Conservation (phyloP, 1,140 invertebrate genomes). For the Anagrus nilaparvatae region DNA sequence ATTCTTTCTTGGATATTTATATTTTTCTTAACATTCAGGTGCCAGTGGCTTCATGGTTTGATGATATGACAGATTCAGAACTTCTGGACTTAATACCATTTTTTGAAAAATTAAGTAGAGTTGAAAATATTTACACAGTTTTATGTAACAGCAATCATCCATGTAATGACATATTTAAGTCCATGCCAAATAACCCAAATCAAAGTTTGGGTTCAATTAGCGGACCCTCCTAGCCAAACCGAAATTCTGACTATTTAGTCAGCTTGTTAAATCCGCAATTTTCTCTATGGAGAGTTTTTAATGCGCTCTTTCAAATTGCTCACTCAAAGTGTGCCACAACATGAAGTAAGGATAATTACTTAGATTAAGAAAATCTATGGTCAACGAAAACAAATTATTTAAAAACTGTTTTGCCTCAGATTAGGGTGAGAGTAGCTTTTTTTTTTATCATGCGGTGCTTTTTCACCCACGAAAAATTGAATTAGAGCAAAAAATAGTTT, state of each 20-base stretch:
- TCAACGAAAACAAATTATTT: too few relatives aligned
- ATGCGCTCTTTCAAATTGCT: slow-evolving; percentile 29
- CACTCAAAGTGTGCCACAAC: too few relatives aligned
- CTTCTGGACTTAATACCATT: slow-evolving; percentile 90
- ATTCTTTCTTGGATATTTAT: slow-evolving; percentile 1
- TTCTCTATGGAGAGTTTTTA: slow-evolving; percentile 31
- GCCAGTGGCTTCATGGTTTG: slow-evolving; percentile 95
- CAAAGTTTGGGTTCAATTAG: slow-evolving; percentile 29
- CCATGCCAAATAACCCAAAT: slow-evolving; percentile 23
- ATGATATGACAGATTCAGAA: slow-evolving; percentile 92
- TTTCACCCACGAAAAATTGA: too few relatives aligned
- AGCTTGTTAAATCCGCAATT: slow-evolving; percentile 34
- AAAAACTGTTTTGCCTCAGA: too few relatives aligned
- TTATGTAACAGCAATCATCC: slow-evolving; percentile 82
- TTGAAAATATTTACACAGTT: slow-evolving; percentile 88
- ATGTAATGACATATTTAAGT: slow-evolving; percentile 55
- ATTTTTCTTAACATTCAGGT: slow-evolving; percentile 69
- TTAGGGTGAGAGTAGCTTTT: too few relatives aligned
- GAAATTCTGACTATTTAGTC: slow-evolving; percentile 34
- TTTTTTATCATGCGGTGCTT: too few relatives aligned
- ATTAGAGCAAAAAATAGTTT: too few relatives aligned
- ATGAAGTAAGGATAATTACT: too few relatives aligned
- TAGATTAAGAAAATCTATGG: too few relatives aligned
- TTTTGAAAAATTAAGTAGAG: slow-evolving; percentile 89
- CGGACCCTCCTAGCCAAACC: slow-evolving; percentile 39